Evolutionary conservation across 2,888 invertebrate genomes (phyloP).

Genomic region (Chrysolina americana): DNA sequence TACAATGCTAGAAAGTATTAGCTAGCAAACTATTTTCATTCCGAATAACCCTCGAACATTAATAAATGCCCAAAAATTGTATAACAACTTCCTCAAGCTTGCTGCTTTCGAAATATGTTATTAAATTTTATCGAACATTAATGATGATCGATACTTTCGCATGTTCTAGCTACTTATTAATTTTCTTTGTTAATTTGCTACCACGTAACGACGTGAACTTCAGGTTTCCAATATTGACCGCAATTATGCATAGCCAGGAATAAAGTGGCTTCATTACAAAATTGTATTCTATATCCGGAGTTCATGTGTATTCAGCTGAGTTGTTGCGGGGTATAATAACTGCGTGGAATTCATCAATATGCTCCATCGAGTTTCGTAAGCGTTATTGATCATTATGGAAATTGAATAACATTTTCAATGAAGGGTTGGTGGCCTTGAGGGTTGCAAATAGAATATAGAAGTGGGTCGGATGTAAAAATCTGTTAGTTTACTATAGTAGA

Average conservation of each 20-base stretch:
- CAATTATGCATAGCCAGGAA: not conserved
- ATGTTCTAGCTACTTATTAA: not conserved
- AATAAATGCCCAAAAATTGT: too few relatives aligned
- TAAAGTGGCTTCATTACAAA: conserved; percentile 6
- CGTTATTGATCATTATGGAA: not conserved
- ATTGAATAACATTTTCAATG: too few relatives aligned
- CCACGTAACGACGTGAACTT: not conserved
- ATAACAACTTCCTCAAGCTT: too few relatives aligned
- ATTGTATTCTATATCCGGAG: not conserved
- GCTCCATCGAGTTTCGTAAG: not conserved
- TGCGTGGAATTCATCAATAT: not conserved
- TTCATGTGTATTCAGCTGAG: not conserved
- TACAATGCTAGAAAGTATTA: too few relatives aligned
- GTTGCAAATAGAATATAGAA: too few relatives aligned
- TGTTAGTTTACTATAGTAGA: too few relatives aligned
- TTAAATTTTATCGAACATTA: too few relatives aligned
- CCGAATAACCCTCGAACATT: too few relatives aligned
- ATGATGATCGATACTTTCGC: not conserved
- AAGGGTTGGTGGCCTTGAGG: too few relatives aligned
- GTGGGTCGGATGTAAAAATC: too few relatives aligned
- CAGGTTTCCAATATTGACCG: not conserved
- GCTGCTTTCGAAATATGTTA: not conserved
- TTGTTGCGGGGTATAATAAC: not conserved
- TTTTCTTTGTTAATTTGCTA: not conserved
- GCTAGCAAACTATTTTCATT: too few relatives aligned